These are phyloP conservation scores for Amphipoea oculea DNA, from an alignment of 2,888 invertebrate species.

Conservation along the genomic window DNA sequence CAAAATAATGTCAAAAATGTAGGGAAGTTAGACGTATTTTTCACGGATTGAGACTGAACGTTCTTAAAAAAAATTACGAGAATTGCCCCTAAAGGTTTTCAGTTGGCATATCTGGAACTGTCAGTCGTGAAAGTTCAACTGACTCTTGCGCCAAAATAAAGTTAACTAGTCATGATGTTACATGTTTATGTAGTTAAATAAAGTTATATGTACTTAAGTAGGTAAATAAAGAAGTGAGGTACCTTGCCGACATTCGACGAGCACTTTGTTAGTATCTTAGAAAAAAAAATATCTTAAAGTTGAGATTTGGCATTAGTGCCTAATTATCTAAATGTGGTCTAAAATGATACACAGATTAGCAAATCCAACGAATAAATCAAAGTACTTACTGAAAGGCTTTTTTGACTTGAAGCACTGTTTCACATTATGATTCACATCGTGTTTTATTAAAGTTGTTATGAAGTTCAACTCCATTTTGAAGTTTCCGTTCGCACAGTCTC, in stretches of 20 bases:
- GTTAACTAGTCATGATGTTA: too few relatives aligned
- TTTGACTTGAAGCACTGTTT: constrained; percentile 88
- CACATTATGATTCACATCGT: constrained; percentile 89
- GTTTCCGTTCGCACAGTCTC: constrained; percentile 56
- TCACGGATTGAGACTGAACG: neutral
- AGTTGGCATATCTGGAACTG: neutral
- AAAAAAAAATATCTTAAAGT: neutral
- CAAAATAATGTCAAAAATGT: neutral
- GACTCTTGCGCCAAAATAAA: neutral
- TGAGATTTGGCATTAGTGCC: neutral
- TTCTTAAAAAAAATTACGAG: neutral
- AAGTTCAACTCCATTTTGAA: constrained; percentile 86
- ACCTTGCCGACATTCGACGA: neutral
- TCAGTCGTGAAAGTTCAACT: neutral
- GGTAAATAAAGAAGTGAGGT: neutral
- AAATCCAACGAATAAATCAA: neutral
- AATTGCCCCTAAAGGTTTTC: neutral
- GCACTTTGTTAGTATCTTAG: neutral
- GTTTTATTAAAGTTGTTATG: constrained; percentile 85
- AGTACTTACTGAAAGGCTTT: constrained; percentile 84
- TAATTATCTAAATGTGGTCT: neutral
- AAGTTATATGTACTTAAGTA: too few relatives aligned
- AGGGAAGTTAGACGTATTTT: neutral
- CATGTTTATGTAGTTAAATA: too few relatives aligned
- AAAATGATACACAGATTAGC: too few relatives aligned